These are phyloP conservation scores for Ariopsis seemanni DNA, from an alignment of 2,113 vertebrate species.

Conservation along the genomic window DNA sequence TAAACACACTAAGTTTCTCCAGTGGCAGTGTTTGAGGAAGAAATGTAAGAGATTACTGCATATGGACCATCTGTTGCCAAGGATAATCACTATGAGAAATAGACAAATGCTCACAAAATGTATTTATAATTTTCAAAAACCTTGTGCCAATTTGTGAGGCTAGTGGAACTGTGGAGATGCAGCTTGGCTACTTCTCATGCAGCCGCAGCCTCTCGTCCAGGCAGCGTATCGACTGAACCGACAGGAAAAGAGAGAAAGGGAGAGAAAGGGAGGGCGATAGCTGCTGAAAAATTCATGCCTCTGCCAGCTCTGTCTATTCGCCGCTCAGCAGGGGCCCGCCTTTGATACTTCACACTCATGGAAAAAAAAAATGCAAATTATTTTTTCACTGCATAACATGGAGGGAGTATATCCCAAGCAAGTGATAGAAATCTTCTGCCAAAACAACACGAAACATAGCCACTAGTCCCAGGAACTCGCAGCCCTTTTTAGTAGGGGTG, in stretches of 20 bases:
- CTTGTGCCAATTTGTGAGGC: conserved; percentile 61
- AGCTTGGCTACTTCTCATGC: conserved; percentile 65
- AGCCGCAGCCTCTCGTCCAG: conserved; percentile 65
- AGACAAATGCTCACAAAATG: conserved; percentile 53
- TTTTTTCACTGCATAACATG: conserved; percentile 57
- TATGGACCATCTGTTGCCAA: conserved; percentile 44
- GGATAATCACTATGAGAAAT: conserved; percentile 46
- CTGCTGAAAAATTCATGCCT: conserved; percentile 82
- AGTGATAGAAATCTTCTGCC: conserved; percentile 58
- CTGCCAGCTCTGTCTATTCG: conserved; percentile 80
- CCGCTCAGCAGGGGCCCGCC: conserved; percentile 76
- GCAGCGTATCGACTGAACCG: conserved; percentile 61
- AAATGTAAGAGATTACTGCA: conserved; percentile 38
- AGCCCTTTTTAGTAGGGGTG: not conserved
- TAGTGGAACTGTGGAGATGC: conserved; percentile 59
- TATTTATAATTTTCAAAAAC: conserved; percentile 61
- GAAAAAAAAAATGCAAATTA: conserved; percentile 67
- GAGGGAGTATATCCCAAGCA: conserved; percentile 57
- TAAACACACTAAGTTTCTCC: conserved; percentile 30
- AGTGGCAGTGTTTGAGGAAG: conserved; percentile 23
- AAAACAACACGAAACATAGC: conserved; percentile 54
- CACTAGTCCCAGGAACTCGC: conserved; percentile 28
- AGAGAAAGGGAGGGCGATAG: conserved; percentile 73
- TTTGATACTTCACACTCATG: conserved; percentile 75
- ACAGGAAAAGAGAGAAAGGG: conserved; percentile 65